phyloP scores from a whole-genome alignment of 2,888 invertebrate genomes.

The Emmelina monodactyla region DNA sequence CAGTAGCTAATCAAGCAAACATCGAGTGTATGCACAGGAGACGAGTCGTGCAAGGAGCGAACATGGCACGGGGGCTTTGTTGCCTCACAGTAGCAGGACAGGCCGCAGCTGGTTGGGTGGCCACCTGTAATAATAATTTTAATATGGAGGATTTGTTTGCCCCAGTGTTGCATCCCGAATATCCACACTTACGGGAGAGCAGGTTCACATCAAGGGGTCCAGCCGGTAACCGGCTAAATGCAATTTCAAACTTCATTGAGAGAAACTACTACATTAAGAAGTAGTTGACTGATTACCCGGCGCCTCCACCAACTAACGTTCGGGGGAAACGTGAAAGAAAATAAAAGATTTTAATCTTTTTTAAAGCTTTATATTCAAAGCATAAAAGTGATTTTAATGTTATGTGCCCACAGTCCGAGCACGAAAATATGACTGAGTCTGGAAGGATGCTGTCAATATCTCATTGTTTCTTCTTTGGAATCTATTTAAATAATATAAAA shows the following conservation, averaged over 20 bases:
- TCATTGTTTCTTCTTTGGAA: too few species aligned
- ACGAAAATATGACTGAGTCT: too few species aligned
- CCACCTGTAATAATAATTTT: slow-evolving; percentile 3
- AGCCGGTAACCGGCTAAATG: neutral
- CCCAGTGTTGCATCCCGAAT: slow-evolving; percentile 3
- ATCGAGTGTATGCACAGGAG: neutral
- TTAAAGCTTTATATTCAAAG: too few species aligned
- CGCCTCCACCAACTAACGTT: too few species aligned
- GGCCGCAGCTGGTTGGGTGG: slow-evolving; percentile 2
- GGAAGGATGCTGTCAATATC: too few species aligned
- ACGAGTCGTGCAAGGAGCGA: neutral
- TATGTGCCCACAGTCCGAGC: too few species aligned
- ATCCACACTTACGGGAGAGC: neutral
- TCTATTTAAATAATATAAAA: too few species aligned
- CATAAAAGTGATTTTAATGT: too few species aligned
- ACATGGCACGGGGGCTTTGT: neutral
- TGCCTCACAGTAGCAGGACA: neutral
- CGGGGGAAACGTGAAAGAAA: too few species aligned
- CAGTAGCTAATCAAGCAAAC: neutral
- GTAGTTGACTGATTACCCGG: too few species aligned
- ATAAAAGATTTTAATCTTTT: too few species aligned
- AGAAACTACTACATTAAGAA: neutral
- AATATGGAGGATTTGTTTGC: neutral
- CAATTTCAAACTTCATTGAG: neutral
- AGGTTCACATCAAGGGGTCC: neutral